A percentile compares a stretch with the other conserved stretches of the same genome.
Evolutionary conservation across 1,140 invertebrate species (phyloP).

Genomic region (Lysiphlebus fabarum): DNA sequence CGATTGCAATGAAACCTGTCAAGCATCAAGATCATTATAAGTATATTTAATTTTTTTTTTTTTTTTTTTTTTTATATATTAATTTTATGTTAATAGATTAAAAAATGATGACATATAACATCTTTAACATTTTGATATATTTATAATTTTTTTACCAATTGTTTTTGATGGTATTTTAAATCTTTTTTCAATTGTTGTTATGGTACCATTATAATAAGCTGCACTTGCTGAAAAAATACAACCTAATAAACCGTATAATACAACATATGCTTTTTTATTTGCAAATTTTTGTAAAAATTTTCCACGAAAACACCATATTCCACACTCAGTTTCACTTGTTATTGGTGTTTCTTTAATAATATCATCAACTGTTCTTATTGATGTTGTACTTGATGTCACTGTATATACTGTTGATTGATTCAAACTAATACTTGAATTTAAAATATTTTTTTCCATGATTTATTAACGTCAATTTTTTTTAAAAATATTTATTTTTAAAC

Average conservation of each 20-base stretch:
- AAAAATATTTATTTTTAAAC: no score
- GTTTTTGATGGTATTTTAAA: slow-evolving; percentile 75
- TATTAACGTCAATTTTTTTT: no score
- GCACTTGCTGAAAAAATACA: slow-evolving; percentile 71
- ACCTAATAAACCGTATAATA: slow-evolving; percentile 70
- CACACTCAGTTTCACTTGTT: slow-evolving; percentile 63
- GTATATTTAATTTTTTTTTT: no score
- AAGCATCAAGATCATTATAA: background rate
- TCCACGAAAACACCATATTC: slow-evolving; percentile 61
- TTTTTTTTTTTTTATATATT: no score
- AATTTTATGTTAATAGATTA: no score
- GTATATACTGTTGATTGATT: no score
- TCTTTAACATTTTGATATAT: no score
- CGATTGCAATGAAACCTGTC: slow-evolving; percentile 69
- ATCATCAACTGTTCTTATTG: slow-evolving; percentile 52
- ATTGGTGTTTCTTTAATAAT: slow-evolving; percentile 55
- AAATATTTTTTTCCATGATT: no score
- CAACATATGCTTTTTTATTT: slow-evolving; percentile 71
- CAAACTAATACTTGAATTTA: no score
- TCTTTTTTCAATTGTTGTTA: slow-evolving; percentile 76
- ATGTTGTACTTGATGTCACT: slow-evolving; percentile 28
- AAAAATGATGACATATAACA: no score
- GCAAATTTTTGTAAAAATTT: slow-evolving; percentile 64
- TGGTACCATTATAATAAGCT: slow-evolving; percentile 73
- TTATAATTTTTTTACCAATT: no score